Percentiles rank a stretch among this genome's conserved stretches.
Evolutionary conservation across 2,797 vertebrate species (phyloP).

Genomic region (Argentina silus): DNA sequence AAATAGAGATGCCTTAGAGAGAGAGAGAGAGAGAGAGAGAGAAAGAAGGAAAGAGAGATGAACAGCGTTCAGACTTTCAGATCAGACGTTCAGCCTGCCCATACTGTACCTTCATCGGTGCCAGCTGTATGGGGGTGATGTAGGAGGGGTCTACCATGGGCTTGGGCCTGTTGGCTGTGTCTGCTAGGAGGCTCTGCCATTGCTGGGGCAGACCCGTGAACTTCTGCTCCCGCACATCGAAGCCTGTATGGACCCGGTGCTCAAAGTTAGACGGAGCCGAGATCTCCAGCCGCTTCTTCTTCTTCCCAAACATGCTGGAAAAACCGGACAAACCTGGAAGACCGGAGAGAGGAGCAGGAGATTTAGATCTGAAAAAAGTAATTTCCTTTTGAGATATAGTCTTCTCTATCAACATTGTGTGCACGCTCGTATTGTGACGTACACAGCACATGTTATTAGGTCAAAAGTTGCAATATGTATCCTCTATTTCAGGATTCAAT

Average conservation of each 20-base stretch:
- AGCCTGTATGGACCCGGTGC: conserved; percentile 97
- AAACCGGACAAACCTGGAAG: conserved; percentile 83
- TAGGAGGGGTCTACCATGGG: conserved; percentile 99
- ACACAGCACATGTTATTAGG: too few relatives aligned
- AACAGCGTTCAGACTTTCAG: neutral
- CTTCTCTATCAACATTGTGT: too few relatives aligned
- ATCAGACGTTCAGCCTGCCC: conserved; percentile 7
- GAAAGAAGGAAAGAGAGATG: neutral
- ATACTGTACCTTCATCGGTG: conserved; percentile 94
- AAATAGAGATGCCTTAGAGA: neutral
- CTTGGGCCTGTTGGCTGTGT: conserved; percentile 95
- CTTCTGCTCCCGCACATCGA: conserved; percentile 94
- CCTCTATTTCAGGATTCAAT: neutral
- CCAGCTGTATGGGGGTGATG: conserved; percentile 97
- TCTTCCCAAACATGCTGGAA: conserved; percentile 98
- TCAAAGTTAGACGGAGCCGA: conserved; percentile 98
- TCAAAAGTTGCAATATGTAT: neutral
- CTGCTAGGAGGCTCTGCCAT: conserved; percentile 97
- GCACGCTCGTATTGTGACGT: neutral
- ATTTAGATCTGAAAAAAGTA: neutral
- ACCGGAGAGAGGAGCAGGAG: neutral
- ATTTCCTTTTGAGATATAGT: too few relatives aligned
- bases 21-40: neutral
- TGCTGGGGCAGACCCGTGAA: conserved; percentile 97
- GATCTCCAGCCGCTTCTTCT: conserved; percentile 98